Evolutionary conservation across 2,888 invertebrate genomes (phyloP).

Genomic region (Ornithoptera alexandrae): DNA sequence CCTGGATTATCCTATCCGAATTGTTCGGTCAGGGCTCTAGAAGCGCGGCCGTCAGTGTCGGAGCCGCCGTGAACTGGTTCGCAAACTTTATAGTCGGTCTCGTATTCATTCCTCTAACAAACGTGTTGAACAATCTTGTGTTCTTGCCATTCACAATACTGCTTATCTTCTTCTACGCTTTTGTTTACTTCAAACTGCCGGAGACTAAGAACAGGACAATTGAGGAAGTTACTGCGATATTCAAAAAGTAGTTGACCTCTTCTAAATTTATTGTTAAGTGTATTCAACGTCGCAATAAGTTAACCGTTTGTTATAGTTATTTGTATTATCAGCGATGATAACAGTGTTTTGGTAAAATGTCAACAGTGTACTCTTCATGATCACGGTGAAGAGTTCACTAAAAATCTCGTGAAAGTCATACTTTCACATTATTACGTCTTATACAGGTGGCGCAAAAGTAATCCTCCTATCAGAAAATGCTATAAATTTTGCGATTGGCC

Average conservation of each 20-base stretch:
- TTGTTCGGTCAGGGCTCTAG: slow-evolving; percentile 73
- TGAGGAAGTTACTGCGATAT: slow-evolving; percentile 75
- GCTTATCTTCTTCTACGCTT: slow-evolving; percentile 68
- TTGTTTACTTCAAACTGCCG: slow-evolving; percentile 71
- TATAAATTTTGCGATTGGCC: too few relatives aligned
- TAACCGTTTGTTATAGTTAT: slow-evolving; percentile 53
- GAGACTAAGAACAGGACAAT: slow-evolving; percentile 76
- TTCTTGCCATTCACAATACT: slow-evolving; percentile 72
- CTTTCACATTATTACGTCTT: too few relatives aligned
- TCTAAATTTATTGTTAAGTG: slow-evolving; percentile 53
- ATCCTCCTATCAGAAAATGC: too few relatives aligned
- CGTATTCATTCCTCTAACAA: slow-evolving; percentile 64
- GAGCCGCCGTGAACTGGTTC: slow-evolving; percentile 75
- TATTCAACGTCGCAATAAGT: slow-evolving; percentile 54
- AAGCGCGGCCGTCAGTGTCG: slow-evolving; percentile 73
- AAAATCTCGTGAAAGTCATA: too few relatives aligned
- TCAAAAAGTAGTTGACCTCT: slow-evolving; percentile 57
- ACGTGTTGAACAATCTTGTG: slow-evolving; percentile 62
- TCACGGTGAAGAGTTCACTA: too few relatives aligned
- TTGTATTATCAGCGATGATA: slow-evolving; percentile 40
- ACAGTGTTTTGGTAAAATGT: background rate
- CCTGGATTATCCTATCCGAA: slow-evolving; percentile 78
- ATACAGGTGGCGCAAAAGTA: too few relatives aligned
- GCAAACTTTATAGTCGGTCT: slow-evolving; percentile 77
- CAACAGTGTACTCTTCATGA: too few relatives aligned